A percentile compares a stretch with the other conserved stretches of the same genome.
These are phyloP conservation scores for Apolygus lucorum DNA, from an alignment of 1,140 invertebrate species.

Conservation along the genomic window DNA sequence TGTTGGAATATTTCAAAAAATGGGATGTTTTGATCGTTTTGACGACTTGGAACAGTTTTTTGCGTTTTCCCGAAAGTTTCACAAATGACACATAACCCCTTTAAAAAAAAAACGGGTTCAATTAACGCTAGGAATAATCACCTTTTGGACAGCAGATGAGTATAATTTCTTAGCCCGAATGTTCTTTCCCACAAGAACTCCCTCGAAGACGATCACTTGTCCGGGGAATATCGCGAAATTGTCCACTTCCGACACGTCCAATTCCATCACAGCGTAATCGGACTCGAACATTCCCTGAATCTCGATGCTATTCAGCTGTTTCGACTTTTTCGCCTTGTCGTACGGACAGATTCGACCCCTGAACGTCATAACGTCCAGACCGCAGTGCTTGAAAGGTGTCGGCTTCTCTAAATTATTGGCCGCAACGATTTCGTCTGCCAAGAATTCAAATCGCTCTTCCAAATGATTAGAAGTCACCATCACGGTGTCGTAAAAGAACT, in stretches of 20 bases:
- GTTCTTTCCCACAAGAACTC: constrained; percentile 55
- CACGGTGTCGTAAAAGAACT: constrained; percentile 17
- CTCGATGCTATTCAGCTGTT: background rate
- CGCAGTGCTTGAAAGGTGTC: constrained; percentile 7
- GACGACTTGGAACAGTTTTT: no score
- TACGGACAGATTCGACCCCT: constrained; percentile 56
- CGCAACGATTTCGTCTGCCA: constrained; percentile 27
- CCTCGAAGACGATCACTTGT: constrained; percentile 67
- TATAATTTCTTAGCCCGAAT: constrained; percentile 59
- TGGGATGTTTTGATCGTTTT: no score
- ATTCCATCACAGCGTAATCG: constrained; percentile 57
- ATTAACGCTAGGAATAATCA: constrained; percentile 34
- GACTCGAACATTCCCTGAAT: constrained; percentile 47
- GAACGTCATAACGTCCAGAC: constrained; percentile 43
- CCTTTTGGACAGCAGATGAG: constrained; percentile 39
- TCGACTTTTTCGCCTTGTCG: constrained; percentile 14
- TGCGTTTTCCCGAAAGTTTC: no score
- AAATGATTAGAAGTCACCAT: constrained; percentile 30
- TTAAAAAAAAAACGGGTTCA: background rate
- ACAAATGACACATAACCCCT: no score
- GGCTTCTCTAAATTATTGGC: constrained; percentile 33
- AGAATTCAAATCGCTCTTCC: constrained; percentile 31
- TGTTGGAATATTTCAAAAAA: no score
- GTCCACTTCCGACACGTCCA: constrained; percentile 52
- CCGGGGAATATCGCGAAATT: constrained; percentile 75